A percentile compares a stretch with the other conserved stretches of the same genome.
Conservation (phyloP, 2,888 invertebrate species). For the Hemistola chrysoprasaria region DNA sequence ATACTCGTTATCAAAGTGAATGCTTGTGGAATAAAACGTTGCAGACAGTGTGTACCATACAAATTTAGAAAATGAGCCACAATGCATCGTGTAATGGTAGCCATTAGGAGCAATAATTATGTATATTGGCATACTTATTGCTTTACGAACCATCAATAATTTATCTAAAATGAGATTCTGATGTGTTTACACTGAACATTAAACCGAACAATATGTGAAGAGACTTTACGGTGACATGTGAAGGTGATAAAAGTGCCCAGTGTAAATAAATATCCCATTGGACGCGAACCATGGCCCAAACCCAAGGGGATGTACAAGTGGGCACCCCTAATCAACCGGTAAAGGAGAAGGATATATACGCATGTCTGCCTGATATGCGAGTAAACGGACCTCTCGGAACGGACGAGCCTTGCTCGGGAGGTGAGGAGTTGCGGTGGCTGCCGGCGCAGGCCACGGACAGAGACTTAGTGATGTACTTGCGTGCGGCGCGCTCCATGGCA, state of each 20-base stretch:
- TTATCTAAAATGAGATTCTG: constrained; percentile 46
- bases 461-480: constrained; percentile 98
- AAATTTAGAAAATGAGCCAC: constrained; percentile 66
- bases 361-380: constrained; percentile 81
- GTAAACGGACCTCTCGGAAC: constrained; percentile 72
- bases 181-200: constrained; percentile 42
- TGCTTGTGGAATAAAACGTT: constrained; percentile 48
- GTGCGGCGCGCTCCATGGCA: constrained; percentile 98
- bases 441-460: constrained; percentile 96
- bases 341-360: constrained; percentile 79
- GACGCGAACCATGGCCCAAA: constrained; percentile 75
- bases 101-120: constrained; percentile 81
- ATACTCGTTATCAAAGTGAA: constrained; percentile 44
- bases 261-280: constrained; percentile 64
- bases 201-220: constrained; percentile 62
- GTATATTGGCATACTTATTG: constrained; percentile 80
- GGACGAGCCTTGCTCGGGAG: constrained; percentile 76
- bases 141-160: constrained; percentile 64
- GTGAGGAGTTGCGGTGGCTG: constrained; percentile 97
- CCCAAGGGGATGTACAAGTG: constrained; percentile 80
- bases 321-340: constrained; percentile 77
- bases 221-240: constrained; percentile 56
- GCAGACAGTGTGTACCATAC: constrained; percentile 44
- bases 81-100: constrained; percentile 82
- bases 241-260: constrained; percentile 55